phyloP scores from a whole-genome alignment of 2,888 invertebrate species.

The Rhamnusium bicolor region DNA sequence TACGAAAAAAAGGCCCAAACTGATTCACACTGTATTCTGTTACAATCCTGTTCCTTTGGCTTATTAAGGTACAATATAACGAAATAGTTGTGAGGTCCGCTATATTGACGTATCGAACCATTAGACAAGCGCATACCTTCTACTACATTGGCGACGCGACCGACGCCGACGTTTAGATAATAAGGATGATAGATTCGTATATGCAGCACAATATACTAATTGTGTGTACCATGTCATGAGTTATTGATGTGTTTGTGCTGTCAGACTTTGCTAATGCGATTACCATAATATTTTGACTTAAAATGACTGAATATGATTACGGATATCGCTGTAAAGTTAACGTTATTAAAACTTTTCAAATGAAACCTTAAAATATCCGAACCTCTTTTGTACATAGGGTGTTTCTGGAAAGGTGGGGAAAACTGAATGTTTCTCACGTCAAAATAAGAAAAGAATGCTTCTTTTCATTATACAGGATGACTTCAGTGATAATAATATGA shows the following conservation, averaged over 20 bases:
- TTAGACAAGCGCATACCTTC: background rate
- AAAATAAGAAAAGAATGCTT: too few relatives aligned
- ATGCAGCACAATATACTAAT: conserved; percentile 2
- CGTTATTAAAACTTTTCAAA: background rate
- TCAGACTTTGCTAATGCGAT: background rate
- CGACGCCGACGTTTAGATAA: background rate
- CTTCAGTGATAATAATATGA: too few relatives aligned
- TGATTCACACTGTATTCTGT: too few relatives aligned
- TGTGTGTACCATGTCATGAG: conserved; percentile 18
- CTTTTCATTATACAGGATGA: too few relatives aligned
- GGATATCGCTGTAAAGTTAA: background rate
- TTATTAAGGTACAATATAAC: background rate
- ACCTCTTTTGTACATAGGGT: too few relatives aligned
- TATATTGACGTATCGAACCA: background rate
- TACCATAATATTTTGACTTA: background rate
- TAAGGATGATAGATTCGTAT: conserved; percentile 8
- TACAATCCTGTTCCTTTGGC: background rate
- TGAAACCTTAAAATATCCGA: too few relatives aligned
- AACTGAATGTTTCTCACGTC: too few relatives aligned
- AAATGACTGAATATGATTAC: background rate
- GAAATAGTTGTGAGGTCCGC: background rate
- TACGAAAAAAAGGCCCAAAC: too few relatives aligned
- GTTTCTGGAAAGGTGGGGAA: too few relatives aligned
- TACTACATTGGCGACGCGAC: background rate
- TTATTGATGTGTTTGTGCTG: conserved; percentile 21